A percentile compares a stretch with the other conserved stretches of the same genome.
Conservation (phyloP, 1,140 invertebrate species). For the Bombus superbus region DNA sequence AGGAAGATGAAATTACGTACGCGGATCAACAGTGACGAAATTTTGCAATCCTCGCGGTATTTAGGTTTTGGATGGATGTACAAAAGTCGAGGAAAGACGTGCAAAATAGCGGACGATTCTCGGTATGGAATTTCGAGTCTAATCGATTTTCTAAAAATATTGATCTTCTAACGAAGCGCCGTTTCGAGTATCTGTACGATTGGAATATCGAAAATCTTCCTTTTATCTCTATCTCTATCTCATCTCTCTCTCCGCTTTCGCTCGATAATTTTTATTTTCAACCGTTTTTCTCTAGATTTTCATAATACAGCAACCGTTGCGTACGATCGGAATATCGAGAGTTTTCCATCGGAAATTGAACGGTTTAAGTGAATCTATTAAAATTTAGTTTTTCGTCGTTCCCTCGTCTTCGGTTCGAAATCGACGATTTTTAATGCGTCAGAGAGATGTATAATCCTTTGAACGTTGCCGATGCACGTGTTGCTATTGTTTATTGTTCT, state of each 20-base stretch:
- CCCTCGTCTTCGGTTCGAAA: background rate
- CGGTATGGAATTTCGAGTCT: too few relatives aligned
- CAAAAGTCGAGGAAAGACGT: too few relatives aligned
- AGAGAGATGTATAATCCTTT: too few relatives aligned
- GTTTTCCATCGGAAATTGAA: background rate
- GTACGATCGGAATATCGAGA: background rate
- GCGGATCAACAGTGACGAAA: too few relatives aligned
- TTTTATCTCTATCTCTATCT: background rate
- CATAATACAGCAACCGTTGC: background rate
- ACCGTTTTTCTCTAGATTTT: background rate
- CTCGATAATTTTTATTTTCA: background rate
- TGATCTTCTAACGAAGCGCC: background rate
- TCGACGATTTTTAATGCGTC: background rate
- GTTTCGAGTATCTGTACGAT: too few relatives aligned
- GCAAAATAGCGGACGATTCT: too few relatives aligned
- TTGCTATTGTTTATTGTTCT: conserved; percentile 26
- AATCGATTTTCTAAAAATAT: too few relatives aligned
- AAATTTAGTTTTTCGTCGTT: too few relatives aligned
- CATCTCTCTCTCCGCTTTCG: too few relatives aligned
- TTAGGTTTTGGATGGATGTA: too few relatives aligned
- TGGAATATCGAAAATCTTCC: background rate
- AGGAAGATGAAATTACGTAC: too few relatives aligned
- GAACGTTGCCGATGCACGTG: background rate
- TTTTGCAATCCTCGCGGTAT: too few relatives aligned
- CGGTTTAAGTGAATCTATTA: background rate